A percentile compares a stretch with the other conserved stretches of the same genome.
phyloP scores from a whole-genome alignment of 2,888 invertebrate genomes.

The Apodemia zela region DNA sequence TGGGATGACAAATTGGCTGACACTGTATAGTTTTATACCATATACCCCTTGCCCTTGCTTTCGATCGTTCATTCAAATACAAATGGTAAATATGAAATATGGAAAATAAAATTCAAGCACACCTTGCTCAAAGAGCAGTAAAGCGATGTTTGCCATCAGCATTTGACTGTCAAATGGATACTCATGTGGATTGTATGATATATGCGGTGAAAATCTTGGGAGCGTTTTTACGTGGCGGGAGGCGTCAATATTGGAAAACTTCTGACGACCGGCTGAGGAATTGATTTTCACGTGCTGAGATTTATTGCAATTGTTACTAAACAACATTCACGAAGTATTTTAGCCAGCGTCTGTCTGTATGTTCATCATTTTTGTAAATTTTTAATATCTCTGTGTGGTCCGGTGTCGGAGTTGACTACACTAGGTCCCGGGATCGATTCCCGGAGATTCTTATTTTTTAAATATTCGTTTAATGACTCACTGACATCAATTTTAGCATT shows the following conservation, averaged over 20 bases:
- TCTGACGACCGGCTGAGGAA: conserved; percentile 48
- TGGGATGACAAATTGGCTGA: too few species aligned
- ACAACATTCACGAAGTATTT: conserved; percentile 77
- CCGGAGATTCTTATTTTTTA: too few species aligned
- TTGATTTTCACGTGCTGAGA: conserved; percentile 69
- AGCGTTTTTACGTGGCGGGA: conserved; percentile 37
- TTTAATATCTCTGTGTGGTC: too few species aligned
- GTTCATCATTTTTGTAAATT: too few species aligned
- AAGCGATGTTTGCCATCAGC: conserved; percentile 52
- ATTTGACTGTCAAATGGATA: conserved; percentile 66
- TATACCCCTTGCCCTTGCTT: too few species aligned
- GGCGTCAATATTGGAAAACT: conserved; percentile 68
- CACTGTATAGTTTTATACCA: too few species aligned
- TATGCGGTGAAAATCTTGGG: conserved; percentile 33
- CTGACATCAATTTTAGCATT: too few species aligned
- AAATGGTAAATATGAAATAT: neutral
- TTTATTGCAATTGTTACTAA: conserved; percentile 76
- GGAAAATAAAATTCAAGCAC: conserved; percentile 20
- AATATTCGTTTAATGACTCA: too few species aligned
- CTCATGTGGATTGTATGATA: conserved; percentile 43
- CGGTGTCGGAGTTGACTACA: too few species aligned
- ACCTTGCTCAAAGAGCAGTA: conserved; percentile 25
- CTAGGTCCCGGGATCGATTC: too few species aligned
- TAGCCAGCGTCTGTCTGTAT: conserved; percentile 39
- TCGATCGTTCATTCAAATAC: too few species aligned